These are phyloP conservation scores for Augiades crinisus DNA, from an alignment of 2,888 invertebrate species.

Conservation along the genomic window DNA sequence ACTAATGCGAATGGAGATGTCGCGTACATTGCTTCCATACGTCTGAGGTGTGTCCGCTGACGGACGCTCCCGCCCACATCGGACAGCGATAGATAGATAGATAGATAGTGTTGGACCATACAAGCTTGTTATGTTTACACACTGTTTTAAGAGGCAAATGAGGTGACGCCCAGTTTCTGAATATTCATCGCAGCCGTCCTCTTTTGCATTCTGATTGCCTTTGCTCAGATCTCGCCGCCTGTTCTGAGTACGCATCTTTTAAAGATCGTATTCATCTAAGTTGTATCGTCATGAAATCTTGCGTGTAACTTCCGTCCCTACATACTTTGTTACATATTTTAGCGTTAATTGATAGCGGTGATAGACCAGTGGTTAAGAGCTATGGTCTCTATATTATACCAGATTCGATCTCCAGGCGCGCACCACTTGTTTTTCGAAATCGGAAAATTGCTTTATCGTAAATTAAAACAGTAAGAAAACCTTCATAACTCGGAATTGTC, in stretches of 20 bases:
- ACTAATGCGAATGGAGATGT: conserved; percentile 2
- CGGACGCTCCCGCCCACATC: conserved; percentile 40
- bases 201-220: conserved; percentile 24
- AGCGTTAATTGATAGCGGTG: neutral
- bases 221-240: conserved; percentile 22
- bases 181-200: conserved; percentile 24
- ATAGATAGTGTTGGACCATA: conserved; percentile 28
- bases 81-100: too few species aligned
- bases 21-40: neutral
- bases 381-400: too few species aligned
- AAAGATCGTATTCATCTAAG: conserved; percentile 21
- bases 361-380: neutral
- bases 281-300: conserved; percentile 14
- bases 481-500: too few species aligned
- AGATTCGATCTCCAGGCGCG: too few species aligned
- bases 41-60: conserved; percentile 39
- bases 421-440: too few species aligned
- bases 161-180: conserved; percentile 24
- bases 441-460: too few species aligned
- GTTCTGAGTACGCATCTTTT: conserved; percentile 23
- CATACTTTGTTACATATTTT: conserved; percentile 5
- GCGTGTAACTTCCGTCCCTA: neutral
- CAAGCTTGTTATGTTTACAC: conserved; percentile 22
- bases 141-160: conserved; percentile 22
- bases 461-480: too few species aligned